Percentiles rank a stretch among this genome's conserved stretches.
These are phyloP conservation scores for Castor canadensis DNA, from an alignment of 2,113 vertebrate species.

Conservation along the genomic window DNA sequence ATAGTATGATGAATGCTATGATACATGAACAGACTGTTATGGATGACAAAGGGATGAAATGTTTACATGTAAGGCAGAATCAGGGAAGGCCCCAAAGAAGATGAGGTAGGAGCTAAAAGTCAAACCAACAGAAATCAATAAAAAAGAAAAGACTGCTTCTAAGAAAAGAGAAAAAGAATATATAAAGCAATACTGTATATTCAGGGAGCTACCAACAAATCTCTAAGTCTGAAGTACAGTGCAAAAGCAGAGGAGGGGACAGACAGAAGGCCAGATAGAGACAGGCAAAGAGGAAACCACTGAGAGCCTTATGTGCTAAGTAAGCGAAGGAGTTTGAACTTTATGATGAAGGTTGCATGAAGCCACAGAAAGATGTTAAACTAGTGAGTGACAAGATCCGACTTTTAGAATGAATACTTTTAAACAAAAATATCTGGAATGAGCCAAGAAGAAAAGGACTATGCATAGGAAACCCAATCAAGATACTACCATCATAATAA, in stretches of 20 bases:
- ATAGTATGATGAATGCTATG: not conserved
- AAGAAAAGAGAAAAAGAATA: not conserved
- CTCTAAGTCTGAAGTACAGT: not conserved
- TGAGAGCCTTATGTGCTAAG: not conserved
- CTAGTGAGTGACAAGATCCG: not conserved
- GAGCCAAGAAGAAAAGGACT: not conserved
- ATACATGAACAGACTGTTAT: not conserved
- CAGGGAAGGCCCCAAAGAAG: not conserved
- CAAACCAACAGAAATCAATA: not conserved
- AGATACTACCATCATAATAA: not conserved
- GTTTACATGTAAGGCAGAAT: not conserved
- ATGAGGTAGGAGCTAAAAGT: not conserved
- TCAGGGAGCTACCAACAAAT: not conserved
- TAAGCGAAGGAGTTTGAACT: conserved; percentile 4
- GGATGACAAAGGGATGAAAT: not conserved
- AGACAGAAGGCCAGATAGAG: not conserved
- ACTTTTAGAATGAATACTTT: not conserved
- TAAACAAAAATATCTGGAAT: not conserved
- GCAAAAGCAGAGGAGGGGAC: not conserved
- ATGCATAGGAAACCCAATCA: not conserved
- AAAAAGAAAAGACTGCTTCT: not conserved
- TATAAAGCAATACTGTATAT: not conserved
- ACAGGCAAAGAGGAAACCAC: not conserved
- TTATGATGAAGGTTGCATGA: not conserved
- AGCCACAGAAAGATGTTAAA: not conserved